Base-by-base conservation (phyloP, 2,888 invertebrate species). In the Nephrocerus scutellatus region DNA sequence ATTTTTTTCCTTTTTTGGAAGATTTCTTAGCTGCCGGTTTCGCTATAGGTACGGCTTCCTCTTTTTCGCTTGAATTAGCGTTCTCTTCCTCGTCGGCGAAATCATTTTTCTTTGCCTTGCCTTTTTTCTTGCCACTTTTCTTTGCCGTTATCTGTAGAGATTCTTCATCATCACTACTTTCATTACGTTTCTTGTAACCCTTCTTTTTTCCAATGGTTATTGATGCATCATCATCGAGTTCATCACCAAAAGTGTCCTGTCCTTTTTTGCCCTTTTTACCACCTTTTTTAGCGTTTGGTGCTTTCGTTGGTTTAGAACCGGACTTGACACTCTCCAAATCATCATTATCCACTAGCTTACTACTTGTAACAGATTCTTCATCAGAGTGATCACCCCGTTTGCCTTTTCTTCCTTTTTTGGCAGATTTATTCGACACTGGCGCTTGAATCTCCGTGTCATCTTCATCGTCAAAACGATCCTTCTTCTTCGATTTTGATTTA, bases 231-330 rank as follows among this genome's bases (percentile, higher is more conserved):
- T 47, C 49, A 23, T 52, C 51, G 42, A 59, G 50, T 37, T 74
- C 73, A 46, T 74, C 76, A 38, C 74, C 73, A 51, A 72, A 72
- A 43, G 73, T 74, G 29, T 60, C 71, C 43, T 66, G 67, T 50
- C 34, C 46, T 15, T 60, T 63, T 49, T 74, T 76, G 10, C 72
- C 72, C 63, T 75, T 75, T 31, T 64, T 66, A 1, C 48, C 49
- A 35, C 53, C 54, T 29, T 55, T 53, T 39, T 46, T 50, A 9
- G 18, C 25, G 15, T 42, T 39, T 10, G 26, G 6, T 35, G 8
- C 14, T 18, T 26, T 26, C 22, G n/a, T 32, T 19, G 18, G 32
- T 22, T 10, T 22, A 10, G 39, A 41, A n/a, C 44, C 47, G 1
- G 56, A 52, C 19, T 54, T 55, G 3, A 53, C 24, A 30, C 54